Base-by-base conservation (phyloP, 2,888 invertebrate species). In the Cremastinae sp. region DNA sequence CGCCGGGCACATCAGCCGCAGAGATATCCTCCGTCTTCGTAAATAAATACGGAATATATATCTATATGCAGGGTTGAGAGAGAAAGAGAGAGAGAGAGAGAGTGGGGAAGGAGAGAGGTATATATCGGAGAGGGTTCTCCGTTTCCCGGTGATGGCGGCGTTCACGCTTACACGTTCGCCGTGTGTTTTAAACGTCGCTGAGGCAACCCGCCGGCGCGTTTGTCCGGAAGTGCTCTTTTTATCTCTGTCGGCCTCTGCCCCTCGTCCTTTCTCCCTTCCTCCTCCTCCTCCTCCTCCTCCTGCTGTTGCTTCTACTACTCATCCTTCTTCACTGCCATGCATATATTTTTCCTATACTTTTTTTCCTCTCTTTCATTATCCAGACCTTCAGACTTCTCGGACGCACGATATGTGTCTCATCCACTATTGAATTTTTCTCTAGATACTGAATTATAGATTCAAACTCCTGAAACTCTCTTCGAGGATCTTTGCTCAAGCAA, bases 211-310 rank as follows among this genome's bases (percentile, higher is more conserved):
- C 75, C 28, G 5, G 28, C 75, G 73, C 81, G 81, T 79, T 81
- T 83, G 85, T 86, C 88, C 89, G 89, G 89, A 89, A 89, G 87
- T 86, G 86, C 86, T 88, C 87, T 89, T 28, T 28, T 88, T 89
- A 88, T 89, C 89, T 89, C 87, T 86, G 89, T 89, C 88, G 85
- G 89, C 86, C 84, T 89, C 58, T 69, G 88, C 62, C 62, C 49
- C 38, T 14, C 12, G 8, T 18, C n/a, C n/a, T 16, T 43, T 45
- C n/a, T 10, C 36, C 47, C n/a, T 49, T 14, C 47, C n/a, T 38
- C 16, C 43, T 43, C 34, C n/a, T 20, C 28, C 38, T 47, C 22
- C 10, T 18, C 12, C 59, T 58, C 58, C 36, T 20, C 5, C 47
- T n/a, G n/a, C n/a, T n/a, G n/a, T n/a, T n/a, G 89, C 86, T 84